Evolutionary conservation across 2,113 vertebrate species (phyloP).

Genomic region (Passer montanus): DNA sequence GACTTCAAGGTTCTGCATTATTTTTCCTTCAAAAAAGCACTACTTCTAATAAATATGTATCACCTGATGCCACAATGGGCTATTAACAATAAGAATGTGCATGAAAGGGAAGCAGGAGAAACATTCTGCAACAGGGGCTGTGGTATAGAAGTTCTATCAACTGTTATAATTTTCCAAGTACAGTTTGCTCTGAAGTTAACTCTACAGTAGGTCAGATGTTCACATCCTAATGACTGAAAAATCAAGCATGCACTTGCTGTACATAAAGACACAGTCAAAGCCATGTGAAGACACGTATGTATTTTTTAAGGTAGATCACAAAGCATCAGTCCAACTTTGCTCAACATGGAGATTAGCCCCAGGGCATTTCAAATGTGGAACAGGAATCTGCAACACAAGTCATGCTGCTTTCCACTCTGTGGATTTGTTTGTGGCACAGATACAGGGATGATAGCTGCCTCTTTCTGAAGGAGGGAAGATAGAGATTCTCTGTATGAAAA

Average conservation of each 20-base stretch:
- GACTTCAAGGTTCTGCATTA: neutral
- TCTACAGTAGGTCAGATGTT: neutral
- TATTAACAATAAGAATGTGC: neutral
- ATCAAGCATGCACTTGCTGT: neutral
- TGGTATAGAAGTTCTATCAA: neutral
- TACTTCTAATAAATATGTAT: neutral
- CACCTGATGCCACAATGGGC: neutral
- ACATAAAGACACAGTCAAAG: neutral
- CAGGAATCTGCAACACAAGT: neutral
- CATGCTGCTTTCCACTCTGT: neutral
- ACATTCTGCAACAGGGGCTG: neutral
- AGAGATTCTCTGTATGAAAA: neutral
- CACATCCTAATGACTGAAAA: neutral
- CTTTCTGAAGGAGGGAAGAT: neutral
- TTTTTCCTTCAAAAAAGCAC: neutral
- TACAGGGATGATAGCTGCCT: neutral
- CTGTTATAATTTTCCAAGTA: neutral
- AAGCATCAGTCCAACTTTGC: neutral
- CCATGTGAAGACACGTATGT: rapidly evolving
- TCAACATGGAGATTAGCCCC: neutral
- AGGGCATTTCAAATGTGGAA: neutral
- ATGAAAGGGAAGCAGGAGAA: neutral
- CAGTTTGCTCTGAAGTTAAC: neutral
- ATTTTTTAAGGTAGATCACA: neutral
- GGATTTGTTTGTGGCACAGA: neutral